Percentiles rank a stretch among this genome's conserved stretches.
Conservation (phyloP, 2,888 invertebrate species). For the Boloria selene region DNA sequence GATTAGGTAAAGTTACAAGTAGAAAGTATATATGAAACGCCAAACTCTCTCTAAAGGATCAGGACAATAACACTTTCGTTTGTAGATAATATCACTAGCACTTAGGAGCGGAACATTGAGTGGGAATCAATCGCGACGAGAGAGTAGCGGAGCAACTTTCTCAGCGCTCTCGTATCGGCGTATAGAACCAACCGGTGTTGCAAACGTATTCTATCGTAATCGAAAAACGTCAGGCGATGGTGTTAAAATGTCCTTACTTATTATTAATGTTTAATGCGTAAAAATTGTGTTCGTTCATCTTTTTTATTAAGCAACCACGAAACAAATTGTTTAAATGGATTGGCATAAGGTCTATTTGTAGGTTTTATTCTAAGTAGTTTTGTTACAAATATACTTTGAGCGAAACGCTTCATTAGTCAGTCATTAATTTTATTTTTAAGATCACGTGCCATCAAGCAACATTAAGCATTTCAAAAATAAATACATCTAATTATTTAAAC, state of each 20-base stretch:
- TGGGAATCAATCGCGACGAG: conserved; percentile 60
- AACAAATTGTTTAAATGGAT: no score
- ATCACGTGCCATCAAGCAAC: no score
- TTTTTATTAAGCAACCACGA: no score
- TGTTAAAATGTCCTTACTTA: not conserved
- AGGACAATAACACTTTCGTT: conserved; percentile 38
- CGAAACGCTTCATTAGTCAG: no score
- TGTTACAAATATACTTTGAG: no score
- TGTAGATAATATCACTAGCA: conserved; percentile 46
- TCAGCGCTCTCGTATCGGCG: conserved; percentile 63
- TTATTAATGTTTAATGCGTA: no score
- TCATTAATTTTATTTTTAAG: no score
- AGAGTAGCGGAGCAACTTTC: conserved; percentile 76
- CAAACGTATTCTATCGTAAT: conserved; percentile 18
- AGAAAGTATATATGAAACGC: conserved; percentile 3
- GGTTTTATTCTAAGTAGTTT: no score
- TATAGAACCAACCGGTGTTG: conserved; percentile 25
- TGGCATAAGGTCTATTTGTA: no score
- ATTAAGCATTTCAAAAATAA: not conserved
- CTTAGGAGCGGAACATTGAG: conserved; percentile 48
- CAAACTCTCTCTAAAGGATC: conserved; percentile 27
- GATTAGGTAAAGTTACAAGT: conserved; percentile 3
- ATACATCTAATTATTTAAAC: not conserved
- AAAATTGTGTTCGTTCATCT: no score
- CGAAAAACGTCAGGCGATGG: conserved; percentile 21